Evolutionary conservation across 1,140 invertebrate genomes (phyloP), one percentile per base, ranked within the genome.

Genomic region (Aethina tumida): DNA sequence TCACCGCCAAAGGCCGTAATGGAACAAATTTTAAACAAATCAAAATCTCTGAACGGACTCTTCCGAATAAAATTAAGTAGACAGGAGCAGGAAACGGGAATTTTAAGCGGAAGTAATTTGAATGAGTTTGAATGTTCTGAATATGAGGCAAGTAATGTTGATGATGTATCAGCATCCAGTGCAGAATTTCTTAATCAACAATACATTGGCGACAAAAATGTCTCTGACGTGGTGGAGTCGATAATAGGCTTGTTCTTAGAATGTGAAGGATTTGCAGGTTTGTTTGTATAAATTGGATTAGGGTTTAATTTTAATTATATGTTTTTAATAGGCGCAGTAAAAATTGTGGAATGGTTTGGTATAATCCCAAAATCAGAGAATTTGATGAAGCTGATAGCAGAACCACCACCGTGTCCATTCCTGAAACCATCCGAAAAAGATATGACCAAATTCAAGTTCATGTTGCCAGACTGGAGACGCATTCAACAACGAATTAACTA

Each of bases 171-270:
- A 20, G 59, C 62, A 4, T 59, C 60, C 1, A 65, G 66, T 47
- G 62, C 65, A 21, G 52, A 56, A 32, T 69, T 62, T 50, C 51
- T 70, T 16, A 65, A 61, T 8, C 54, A 60, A 8, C 67, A 74
- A 47, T 48, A 63, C 14, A 53, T 83, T 2, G 57, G 59, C 3
- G 69, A 74, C 46, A 72, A 90, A 69, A 70, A 66, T 26, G 65
- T 91, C 2, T 79, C 89, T 1, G 89, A 94, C 64, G 75, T 71
- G 49, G 73, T 92, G 2, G 89, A 94, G 66, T 81, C 89, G 0
- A 57, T 95, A 0, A 72, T 92, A 17, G 90, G 89, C 0, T 79
- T 78, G 9, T 85, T 87, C 53, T 64, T 85, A 0, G 55, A 70
- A 22, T 71, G 73, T 52, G 71, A 66, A 43, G 69, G 73, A 1